These are phyloP conservation scores for Gandaritis pyraliata DNA, from an alignment of 2,888 invertebrate species.

Conservation along the genomic window DNA sequence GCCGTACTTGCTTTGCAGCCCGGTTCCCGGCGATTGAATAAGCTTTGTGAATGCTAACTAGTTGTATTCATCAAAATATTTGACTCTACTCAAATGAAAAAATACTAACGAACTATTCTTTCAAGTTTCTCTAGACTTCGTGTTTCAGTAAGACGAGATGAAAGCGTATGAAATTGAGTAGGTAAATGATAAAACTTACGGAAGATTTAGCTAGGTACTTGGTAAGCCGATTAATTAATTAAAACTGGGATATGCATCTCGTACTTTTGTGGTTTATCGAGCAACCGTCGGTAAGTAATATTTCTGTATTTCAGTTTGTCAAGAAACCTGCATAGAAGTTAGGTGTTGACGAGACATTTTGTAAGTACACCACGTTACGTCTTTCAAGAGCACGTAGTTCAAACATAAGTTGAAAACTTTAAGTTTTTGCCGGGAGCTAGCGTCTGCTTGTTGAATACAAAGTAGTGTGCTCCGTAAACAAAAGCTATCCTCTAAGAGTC, in stretches of 20 bases:
- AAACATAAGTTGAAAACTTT: conserved; percentile 29
- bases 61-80: conserved; percentile 25
- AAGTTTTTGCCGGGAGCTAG: conserved; percentile 28
- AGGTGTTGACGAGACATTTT: neutral
- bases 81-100: conserved; percentile 4
- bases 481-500: conserved; percentile 15
- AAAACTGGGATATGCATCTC: too few species aligned
- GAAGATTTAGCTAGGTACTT: too few species aligned
- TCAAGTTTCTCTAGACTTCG: neutral
- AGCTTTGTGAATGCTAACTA: conserved; percentile 30
- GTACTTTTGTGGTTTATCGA: too few species aligned
- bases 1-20: conserved; percentile 12
- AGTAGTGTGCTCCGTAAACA: conserved; percentile 21
- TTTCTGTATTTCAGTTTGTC: neutral
- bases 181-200: too few species aligned
- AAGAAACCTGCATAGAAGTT: neutral
- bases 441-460: conserved; percentile 27
- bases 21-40: conserved; percentile 12
- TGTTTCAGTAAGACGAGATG: neutral
- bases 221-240: too few species aligned
- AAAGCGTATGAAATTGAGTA: too few species aligned
- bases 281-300: too few species aligned
- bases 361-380: conserved; percentile 4
- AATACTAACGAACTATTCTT: conserved; percentile 17
- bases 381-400: conserved; percentile 27